Percentiles rank a stretch among this genome's conserved stretches.
These are phyloP conservation scores for Drosophila burlai DNA, from an alignment of 1,140 invertebrate genomes.

Conservation along the genomic window DNA sequence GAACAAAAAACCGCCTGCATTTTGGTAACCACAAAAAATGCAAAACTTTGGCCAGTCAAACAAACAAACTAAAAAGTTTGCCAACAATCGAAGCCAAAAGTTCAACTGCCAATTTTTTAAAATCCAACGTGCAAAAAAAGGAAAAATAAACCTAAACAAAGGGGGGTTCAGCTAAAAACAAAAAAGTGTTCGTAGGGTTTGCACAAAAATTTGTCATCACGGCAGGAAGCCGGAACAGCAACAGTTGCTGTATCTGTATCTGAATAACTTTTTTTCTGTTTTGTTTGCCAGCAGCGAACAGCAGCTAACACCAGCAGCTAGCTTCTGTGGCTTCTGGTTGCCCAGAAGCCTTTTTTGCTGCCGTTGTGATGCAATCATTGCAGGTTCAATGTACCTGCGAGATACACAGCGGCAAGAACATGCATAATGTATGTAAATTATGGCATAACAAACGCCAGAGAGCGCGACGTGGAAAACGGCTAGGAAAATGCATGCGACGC, in stretches of 20 bases:
- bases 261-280: constrained; percentile 56
- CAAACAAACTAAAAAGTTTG: constrained; percentile 9
- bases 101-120: constrained; percentile 43
- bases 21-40: constrained; percentile 10
- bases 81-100: constrained; percentile 26
- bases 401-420: constrained; percentile 55
- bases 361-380: constrained; percentile 58
- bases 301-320: constrained; percentile 14
- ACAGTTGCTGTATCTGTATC: constrained; percentile 68
- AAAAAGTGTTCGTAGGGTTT: constrained; percentile 54
- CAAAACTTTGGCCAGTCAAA: neutral
- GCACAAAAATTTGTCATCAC: constrained; percentile 73
- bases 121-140: constrained; percentile 4
- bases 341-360: constrained; percentile 25
- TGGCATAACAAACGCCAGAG: constrained; percentile 59
- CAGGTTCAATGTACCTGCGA: constrained; percentile 78
- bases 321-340: constrained; percentile 18
- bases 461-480: constrained; percentile 16
- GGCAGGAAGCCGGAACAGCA: constrained; percentile 78
- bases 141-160: neutral
- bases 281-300: constrained; percentile 21
- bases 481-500: constrained; percentile 53
- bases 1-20: neutral
- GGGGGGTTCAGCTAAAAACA: neutral
- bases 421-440: constrained; percentile 83